These are phyloP conservation scores for Pollenia labialis DNA, from an alignment of 2,888 invertebrate genomes.

Conservation along the genomic window DNA sequence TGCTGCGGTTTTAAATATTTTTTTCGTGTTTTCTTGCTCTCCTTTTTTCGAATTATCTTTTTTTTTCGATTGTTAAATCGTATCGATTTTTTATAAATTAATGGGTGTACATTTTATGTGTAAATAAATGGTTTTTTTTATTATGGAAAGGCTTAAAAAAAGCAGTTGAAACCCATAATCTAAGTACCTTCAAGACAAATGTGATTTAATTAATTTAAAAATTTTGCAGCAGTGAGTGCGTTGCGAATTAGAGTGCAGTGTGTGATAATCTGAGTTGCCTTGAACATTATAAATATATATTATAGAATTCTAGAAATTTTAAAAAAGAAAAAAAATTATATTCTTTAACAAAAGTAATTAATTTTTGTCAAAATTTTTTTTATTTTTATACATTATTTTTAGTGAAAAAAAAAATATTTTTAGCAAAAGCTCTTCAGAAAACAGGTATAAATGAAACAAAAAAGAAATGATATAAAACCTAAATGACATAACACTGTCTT, in stretches of 20 bases:
- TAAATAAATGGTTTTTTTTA: conserved; percentile 13
- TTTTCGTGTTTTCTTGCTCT: conserved; percentile 13
- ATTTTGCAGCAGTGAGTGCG: neutral
- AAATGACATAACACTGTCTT: too few relatives aligned
- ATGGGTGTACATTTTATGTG: conserved; percentile 22
- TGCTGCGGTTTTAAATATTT: neutral
- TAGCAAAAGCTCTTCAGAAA: too few relatives aligned
- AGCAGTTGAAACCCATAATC: conserved; percentile 13
- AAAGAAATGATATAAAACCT: too few relatives aligned
- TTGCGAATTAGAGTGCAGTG: neutral
- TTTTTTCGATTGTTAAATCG: neutral
- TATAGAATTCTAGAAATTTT: neutral
- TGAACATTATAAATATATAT: neutral
- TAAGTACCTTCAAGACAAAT: neutral
- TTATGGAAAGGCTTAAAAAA: neutral
- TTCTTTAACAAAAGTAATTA: neutral
- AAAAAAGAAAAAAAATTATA: too few relatives aligned
- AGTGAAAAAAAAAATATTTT: too few relatives aligned
- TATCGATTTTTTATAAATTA: conserved; percentile 23
- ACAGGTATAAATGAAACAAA: too few relatives aligned
- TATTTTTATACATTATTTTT: too few relatives aligned
- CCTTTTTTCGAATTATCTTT: neutral
- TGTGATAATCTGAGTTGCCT: neutral
- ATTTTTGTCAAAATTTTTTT: neutral
- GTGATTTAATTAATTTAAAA: conserved; percentile 31